phyloP scores from a whole-genome alignment of 1,140 invertebrate species.

The Scylla paramamosain region DNA sequence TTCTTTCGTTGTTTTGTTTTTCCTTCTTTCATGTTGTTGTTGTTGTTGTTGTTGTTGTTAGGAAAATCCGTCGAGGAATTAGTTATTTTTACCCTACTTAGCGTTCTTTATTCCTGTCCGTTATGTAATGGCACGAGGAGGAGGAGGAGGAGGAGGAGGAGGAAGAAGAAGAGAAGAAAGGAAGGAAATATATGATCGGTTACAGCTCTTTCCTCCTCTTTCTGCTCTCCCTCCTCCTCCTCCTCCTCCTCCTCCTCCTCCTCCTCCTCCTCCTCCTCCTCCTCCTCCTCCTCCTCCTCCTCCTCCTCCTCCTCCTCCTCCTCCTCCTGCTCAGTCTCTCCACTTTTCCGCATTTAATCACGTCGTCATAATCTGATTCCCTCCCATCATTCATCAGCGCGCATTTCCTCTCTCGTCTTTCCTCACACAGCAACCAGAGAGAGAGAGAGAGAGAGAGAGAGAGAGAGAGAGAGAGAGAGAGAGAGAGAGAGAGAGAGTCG shows the following conservation, averaged over 20 bases:
- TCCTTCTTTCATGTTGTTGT: not conserved
- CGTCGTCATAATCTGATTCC: conserved; percentile 4
- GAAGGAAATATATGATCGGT: too few relatives aligned
- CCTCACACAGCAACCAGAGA: not conserved
- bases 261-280: not conserved
- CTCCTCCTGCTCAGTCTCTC: not conserved
- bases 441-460: not conserved
- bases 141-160: too few relatives aligned
- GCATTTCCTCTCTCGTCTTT: conserved; percentile 7
- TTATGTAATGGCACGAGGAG: not conserved
- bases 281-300: not conserved
- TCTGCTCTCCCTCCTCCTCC: not conserved
- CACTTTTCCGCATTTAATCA: not conserved
- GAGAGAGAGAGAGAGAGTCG: conserved; percentile 37
- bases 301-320: not conserved
- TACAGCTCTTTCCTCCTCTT: not conserved
- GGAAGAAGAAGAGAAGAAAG: too few relatives aligned
- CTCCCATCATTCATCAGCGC: not conserved
- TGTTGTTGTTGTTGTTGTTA: not conserved
- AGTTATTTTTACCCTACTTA: not conserved
- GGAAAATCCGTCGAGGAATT: not conserved
- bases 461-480: conserved; percentile 46
- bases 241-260: not conserved
- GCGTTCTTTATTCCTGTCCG: not conserved
- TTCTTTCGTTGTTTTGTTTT: not conserved